These are phyloP conservation scores for Leucophenga maculata DNA, from an alignment of 2,888 invertebrate species.

Conservation along the genomic window DNA sequence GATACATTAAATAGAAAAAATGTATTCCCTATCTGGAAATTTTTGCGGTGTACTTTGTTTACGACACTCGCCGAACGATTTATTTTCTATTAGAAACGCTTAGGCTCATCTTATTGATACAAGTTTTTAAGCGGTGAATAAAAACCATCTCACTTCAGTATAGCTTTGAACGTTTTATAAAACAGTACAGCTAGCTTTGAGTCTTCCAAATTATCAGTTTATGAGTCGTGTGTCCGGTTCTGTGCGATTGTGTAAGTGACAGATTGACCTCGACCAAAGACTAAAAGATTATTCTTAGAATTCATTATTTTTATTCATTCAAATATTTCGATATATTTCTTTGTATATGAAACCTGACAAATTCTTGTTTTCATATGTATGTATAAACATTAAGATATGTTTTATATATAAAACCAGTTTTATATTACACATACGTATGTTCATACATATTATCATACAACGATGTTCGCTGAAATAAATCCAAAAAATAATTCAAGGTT, in stretches of 20 bases:
- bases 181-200: background rate
- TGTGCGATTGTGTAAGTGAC: constrained; percentile 3
- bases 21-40: no score
- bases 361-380: no score
- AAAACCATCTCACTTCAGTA: background rate
- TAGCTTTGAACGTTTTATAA: background rate
- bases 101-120: background rate
- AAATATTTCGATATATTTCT: background rate
- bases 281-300: background rate
- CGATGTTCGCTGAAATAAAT: background rate
- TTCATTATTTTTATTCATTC: background rate
- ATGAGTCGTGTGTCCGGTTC: background rate
- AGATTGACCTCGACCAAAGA: background rate
- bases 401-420: constrained; percentile 1
- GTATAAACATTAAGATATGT: no score
- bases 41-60: no score
- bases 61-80: no score
- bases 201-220: background rate
- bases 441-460: background rate
- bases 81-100: no score
- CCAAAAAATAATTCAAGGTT: background rate
- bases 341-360: no score
- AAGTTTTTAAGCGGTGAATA: constrained; percentile 4
- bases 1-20: no score
- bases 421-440: background rate